Evolutionary conservation across 2,888 invertebrate genomes (phyloP), one percentile per base, ranked within the genome.

Genomic region (Stegana nigrithorax): DNA sequence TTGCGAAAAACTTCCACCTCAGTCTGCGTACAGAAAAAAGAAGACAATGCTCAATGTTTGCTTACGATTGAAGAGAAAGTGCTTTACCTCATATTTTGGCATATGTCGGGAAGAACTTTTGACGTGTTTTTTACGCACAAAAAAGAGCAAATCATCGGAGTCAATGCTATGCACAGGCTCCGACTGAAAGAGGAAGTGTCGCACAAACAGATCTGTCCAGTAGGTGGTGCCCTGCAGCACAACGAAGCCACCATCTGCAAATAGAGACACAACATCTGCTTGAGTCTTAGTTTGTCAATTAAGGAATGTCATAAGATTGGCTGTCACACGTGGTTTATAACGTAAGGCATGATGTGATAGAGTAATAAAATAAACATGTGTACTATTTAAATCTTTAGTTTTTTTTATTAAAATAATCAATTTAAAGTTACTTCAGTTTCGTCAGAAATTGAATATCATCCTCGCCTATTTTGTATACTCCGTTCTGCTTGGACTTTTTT

Each of bases 1-100:
- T 97, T 95, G 69, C 98, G 92, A 87, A 96, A 98, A 70, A 98
- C 98, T 87, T 98, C 97, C 72, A 98, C 93, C 86, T 95, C 94
- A 81, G 95, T 95, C 92, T 96, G 87, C 74, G 83, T 2, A 17
- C 4, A 27, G 25, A 32, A 10, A 32, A 64, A 66, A 1, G 51
- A 12, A 44, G 17, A n/a, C 8, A 51, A 27, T 10, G 23, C 17
- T 36, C 36, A 36, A n/a, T n/a, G n/a, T n/a, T n/a, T n/a, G n/a
- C n/a, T n/a, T n/a, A n/a, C n/a, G n/a, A n/a, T n/a, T 36, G 14
- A 36, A n/a, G 29, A 29, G 29, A 7, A 7, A 29, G 14, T 36
- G 3, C 10, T 82, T 86, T 85, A 93, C 93, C 90, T 94, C 94
- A 86, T 94, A 95, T 88, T 95, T 95, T 73, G 95, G 95, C 85